A percentile compares a stretch with the other conserved stretches of the same genome.
Conservation (phyloP, 2,797 vertebrate species). For the Adrianichthys oophorus region DNA sequence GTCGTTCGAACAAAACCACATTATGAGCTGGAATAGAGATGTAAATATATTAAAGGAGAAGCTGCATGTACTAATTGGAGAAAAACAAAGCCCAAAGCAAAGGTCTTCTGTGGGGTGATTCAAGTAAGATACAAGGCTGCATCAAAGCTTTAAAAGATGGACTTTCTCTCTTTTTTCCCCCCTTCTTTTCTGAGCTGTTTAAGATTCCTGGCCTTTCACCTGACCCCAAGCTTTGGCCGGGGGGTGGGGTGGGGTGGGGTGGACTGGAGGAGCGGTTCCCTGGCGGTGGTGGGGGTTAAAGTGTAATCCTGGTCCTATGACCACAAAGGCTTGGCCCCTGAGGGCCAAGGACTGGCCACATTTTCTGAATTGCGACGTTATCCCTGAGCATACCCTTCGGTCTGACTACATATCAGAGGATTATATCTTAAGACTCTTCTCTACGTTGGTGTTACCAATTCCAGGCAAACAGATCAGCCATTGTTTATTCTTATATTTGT, state of each 20-base stretch:
- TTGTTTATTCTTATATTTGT: conserved; percentile 9
- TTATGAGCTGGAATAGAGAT: conserved; percentile 9
- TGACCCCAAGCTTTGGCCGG: conserved; percentile 66
- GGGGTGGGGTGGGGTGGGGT: conserved; percentile 18
- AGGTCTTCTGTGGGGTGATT: conserved; percentile 5
- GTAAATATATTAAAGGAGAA: conserved; percentile 15
- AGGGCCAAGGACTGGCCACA: conserved; percentile 76
- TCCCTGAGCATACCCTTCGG: conserved; percentile 59
- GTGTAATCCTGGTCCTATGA: conserved; percentile 83
- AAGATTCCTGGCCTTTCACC: conserved; percentile 83
- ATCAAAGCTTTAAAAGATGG: conserved; percentile 41
- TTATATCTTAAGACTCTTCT: conserved; percentile 48
- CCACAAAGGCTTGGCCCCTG: conserved; percentile 78
- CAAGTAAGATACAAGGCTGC: conserved; percentile 38
- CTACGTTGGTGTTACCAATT: conserved; percentile 16
- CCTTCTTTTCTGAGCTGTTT: conserved; percentile 42
- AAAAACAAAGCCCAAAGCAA: conserved; percentile 21
- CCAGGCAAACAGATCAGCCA: conserved; percentile 3
- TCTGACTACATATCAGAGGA: conserved; percentile 65
- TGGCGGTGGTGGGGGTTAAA: conserved; percentile 72
- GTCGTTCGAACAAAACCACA: not conserved
- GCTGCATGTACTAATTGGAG: conserved; percentile 10
- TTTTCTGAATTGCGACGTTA: conserved; percentile 81
- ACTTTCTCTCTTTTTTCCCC: conserved; percentile 38
- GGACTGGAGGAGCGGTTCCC: conserved; percentile 20